Percentiles rank a stretch among this genome's conserved stretches.
Conservation (phyloP, 2,888 invertebrate species). For the Cosmia trapezina region DNA sequence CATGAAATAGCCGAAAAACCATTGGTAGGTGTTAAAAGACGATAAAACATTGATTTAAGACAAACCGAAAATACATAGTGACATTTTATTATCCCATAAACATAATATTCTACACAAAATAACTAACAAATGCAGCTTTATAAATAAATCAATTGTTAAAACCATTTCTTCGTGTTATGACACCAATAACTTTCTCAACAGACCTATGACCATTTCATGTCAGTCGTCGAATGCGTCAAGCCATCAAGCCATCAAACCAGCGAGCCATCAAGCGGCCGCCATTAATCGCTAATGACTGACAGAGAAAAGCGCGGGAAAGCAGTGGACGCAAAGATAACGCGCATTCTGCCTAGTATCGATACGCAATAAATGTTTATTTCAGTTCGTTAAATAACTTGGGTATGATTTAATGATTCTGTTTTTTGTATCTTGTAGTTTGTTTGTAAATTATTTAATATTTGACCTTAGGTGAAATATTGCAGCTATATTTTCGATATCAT, state of each 20-base stretch:
- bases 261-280: constrained; percentile 46
- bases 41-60: constrained; percentile 10
- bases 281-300: constrained; percentile 70
- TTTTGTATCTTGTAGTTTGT: constrained; percentile 29
- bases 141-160: constrained; percentile 43
- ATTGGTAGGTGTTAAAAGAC: constrained; percentile 7
- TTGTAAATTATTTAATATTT: constrained; percentile 26
- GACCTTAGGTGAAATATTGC: constrained; percentile 11
- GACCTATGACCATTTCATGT: constrained; percentile 36
- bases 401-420: constrained; percentile 47
- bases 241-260: constrained; percentile 53
- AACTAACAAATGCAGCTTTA: constrained; percentile 13
- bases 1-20: constrained; percentile 2
- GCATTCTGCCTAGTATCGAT: constrained; percentile 67
- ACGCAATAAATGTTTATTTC: constrained; percentile 62
- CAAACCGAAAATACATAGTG: neutral
- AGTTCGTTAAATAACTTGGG: constrained; percentile 60
- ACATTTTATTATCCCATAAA: constrained; percentile 30
- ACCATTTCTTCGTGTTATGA: constrained; percentile 23
- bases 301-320: constrained; percentile 75
- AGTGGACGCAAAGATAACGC: constrained; percentile 66
- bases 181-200: constrained; percentile 48
- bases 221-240: constrained; percentile 40
- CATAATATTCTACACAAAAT: constrained; percentile 21
- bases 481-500: neutral